phyloP scores from a whole-genome alignment of 2,797 vertebrate genomes.

The Masticophis lateralis region DNA sequence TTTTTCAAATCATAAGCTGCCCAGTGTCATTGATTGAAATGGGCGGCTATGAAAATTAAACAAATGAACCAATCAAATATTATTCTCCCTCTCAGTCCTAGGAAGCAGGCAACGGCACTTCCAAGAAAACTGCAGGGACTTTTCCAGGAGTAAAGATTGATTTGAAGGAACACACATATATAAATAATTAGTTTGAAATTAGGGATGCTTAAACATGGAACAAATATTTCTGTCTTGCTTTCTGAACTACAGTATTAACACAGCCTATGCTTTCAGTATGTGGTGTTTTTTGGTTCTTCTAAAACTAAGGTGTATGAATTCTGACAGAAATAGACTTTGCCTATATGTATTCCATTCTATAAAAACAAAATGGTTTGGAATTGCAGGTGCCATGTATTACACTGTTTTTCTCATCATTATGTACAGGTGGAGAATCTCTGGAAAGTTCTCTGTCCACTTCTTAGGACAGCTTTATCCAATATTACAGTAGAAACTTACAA shows the following conservation, averaged over 20 bases:
- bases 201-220: background rate
- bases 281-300: background rate
- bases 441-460: constrained; percentile 85
- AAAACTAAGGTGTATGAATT: background rate
- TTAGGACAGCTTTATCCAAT: constrained; percentile 89
- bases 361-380: background rate
- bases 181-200: background rate
- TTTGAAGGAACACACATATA: background rate
- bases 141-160: background rate
- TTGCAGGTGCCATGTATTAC: background rate
- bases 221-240: background rate
- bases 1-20: background rate
- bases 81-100: background rate
- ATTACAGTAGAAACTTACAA: constrained; percentile 94
- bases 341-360: background rate
- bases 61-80: background rate
- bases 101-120: background rate
- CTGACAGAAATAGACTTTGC: background rate
- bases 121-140: background rate
- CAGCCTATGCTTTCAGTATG: background rate
- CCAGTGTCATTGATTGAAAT: background rate
- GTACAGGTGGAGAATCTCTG: constrained; percentile 88
- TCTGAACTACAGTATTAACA: background rate
- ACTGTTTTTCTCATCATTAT: background rate
- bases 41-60: background rate